phyloP scores from a whole-genome alignment of 2,888 invertebrate species.

The Drosophila paranaensis region DNA sequence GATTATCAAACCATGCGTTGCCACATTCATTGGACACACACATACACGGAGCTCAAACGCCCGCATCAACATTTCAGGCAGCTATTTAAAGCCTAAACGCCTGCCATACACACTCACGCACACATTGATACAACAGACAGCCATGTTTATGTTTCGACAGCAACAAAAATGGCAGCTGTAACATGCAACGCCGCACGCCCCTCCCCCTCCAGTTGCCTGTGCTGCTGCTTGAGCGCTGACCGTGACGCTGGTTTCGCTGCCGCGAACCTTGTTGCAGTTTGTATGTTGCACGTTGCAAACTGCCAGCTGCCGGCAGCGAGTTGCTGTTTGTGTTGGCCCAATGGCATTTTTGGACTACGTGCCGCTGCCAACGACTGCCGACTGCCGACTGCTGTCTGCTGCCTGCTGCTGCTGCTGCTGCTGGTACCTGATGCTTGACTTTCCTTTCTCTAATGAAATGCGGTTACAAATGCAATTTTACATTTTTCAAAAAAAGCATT shows the following conservation, averaged over 20 bases:
- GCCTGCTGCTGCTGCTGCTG: constrained; percentile 28
- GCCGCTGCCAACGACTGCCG: constrained; percentile 34
- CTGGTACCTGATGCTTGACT: constrained; percentile 74
- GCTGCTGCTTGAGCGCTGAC: constrained; percentile 59
- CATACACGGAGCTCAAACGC: constrained; percentile 3
- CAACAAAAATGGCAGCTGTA: constrained; percentile 54
- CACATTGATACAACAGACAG: constrained; percentile 11
- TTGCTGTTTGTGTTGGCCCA: constrained; percentile 38
- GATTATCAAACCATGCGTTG: constrained; percentile 40
- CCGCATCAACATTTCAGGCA: constrained; percentile 38
- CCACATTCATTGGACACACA: constrained; percentile 16
- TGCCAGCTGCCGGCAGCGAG: constrained; percentile 29
- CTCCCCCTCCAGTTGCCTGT: neutral
- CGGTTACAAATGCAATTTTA: constrained; percentile 79
- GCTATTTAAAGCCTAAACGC: constrained; percentile 57
- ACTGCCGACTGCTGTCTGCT: constrained; percentile 37
- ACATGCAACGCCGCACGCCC: constrained; percentile 11
- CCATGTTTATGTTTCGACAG: constrained; percentile 56
- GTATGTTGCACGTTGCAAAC: constrained; percentile 35
- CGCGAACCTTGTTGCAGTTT: constrained; percentile 62
- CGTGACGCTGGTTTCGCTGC: constrained; percentile 67
- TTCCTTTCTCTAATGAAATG: constrained; percentile 77
- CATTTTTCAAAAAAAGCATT: constrained; percentile 74
- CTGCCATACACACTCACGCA: neutral
- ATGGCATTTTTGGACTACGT: constrained; percentile 53